phyloP scores from a whole-genome alignment of 2,113 vertebrate genomes.

The Pomatostomus ruficeps region DNA sequence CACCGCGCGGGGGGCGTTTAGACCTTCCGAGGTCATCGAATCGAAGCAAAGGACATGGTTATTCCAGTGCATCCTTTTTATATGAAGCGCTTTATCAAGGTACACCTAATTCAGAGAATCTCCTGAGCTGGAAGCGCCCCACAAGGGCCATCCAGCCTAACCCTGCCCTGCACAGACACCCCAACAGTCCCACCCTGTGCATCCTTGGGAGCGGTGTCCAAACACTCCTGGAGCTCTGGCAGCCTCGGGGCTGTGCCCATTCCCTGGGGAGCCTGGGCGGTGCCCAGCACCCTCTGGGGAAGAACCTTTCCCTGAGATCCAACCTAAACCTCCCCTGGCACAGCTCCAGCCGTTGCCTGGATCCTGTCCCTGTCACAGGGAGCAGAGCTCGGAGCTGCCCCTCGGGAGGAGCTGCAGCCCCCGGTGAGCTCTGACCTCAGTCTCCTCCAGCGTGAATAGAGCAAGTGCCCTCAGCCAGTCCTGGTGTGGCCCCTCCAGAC shows the following conservation, averaged over 20 bases:
- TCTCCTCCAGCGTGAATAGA: background rate
- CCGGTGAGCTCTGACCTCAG: background rate
- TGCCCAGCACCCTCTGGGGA: background rate
- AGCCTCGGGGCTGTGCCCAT: background rate
- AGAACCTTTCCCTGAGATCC: background rate
- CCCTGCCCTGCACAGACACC: background rate
- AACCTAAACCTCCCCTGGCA: rapidly evolving
- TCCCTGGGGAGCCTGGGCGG: background rate
- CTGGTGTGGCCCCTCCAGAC: background rate
- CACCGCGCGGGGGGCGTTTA: rapidly evolving
- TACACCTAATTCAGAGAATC: rapidly evolving
- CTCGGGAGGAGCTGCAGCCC: background rate
- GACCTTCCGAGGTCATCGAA: rapidly evolving
- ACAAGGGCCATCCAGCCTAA: background rate
- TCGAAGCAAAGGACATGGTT: rapidly evolving
- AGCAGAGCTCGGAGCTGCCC: background rate
- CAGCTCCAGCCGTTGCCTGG: background rate
- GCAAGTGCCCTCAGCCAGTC: background rate
- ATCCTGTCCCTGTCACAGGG: background rate
- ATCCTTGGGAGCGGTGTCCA: rapidly evolving
- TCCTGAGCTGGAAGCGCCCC: background rate
- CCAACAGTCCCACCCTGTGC: background rate
- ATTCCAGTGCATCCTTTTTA: rapidly evolving
- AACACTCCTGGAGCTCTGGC: background rate
- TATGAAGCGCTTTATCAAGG: background rate